These are phyloP conservation scores for Dryobotodes eremita DNA, from an alignment of 2,888 invertebrate species.

Conservation along the genomic window DNA sequence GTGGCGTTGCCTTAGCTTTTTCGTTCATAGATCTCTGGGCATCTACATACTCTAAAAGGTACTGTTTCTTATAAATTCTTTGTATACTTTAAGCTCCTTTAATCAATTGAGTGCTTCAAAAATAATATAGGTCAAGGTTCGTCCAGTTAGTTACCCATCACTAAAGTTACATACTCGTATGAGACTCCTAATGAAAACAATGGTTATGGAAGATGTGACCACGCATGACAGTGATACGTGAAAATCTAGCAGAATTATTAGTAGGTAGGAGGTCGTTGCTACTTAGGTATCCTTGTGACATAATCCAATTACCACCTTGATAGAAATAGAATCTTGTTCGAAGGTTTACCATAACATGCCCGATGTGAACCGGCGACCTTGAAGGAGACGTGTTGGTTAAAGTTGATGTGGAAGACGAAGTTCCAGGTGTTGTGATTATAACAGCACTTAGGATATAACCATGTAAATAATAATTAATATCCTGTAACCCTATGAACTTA, in stretches of 20 bases:
- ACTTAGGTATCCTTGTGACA: not conserved
- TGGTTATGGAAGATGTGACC: not conserved
- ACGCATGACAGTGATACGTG: not conserved
- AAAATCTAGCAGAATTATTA: not conserved
- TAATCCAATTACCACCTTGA: too few species aligned
- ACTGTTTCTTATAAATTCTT: not conserved
- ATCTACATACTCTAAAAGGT: not conserved
- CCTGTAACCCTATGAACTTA: not conserved
- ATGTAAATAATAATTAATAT: not conserved
- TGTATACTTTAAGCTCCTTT: not conserved
- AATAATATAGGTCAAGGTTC: too few species aligned
- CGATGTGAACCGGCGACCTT: not conserved
- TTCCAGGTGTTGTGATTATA: not conserved
- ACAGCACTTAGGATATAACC: not conserved
- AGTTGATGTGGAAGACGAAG: not conserved
- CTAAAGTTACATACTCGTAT: not conserved
- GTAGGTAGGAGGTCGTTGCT: not conserved
- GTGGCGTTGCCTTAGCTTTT: constrained; percentile 4
- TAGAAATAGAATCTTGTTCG: not conserved
- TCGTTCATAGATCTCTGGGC: not conserved
- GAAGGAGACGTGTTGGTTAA: constrained; percentile 1
- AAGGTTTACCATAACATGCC: not conserved
- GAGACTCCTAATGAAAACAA: not conserved
- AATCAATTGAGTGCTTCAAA: not conserved
- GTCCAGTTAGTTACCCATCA: too few species aligned